Evolutionary conservation across 1,140 invertebrate species (phyloP), one percentile per base, ranked within the genome.

Genomic region (Pseudomyrmex dendroicus): DNA sequence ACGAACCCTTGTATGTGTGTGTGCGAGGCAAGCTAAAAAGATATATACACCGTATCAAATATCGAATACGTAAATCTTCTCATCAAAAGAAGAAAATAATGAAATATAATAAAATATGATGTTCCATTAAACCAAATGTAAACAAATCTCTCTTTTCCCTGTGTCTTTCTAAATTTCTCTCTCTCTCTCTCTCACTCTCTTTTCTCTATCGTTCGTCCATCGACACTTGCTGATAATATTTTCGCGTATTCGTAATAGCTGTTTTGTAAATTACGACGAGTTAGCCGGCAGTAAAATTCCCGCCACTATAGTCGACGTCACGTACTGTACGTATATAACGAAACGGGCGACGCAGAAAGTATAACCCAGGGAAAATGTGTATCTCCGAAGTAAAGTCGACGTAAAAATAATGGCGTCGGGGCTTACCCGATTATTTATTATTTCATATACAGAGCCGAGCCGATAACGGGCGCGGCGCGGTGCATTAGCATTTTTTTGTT

Each of bases 401-500:
- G 91, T 90, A 92, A 89, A 91, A 92, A 91, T 92, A 92, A 92
- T 91, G 91, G 90, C 90, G 86, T 77, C 86, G 88, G 90, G 89
- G 91, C 91, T 92, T 92, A 91, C 88, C 83, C 90, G 91, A 91
- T 93, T 93, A 93, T 93, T 93, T 93, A 93, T 93, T 93, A 93
- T 93, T 93, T 93, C 92, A 92, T 92, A 92, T 91, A 92, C 91
- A 92, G 91, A 83, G 82, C 66, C 88, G 87, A 92, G 91, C 92
- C 93, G 92, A 93, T 94, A 93, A 92, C 90, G 91, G 87, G 86
- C 78, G 82, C 88, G 76, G 59, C 84, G 59, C 84, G 86, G 84
- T 87, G 89, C 91, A 94, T 94, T 94, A 93, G 92, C 92, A 94
- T 94, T 93, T 94, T 94, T 93, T 93, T 93, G 93, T 94, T 94